These are phyloP conservation scores for Rhabdophis nuchalis DNA, from an alignment of 2,797 vertebrate genomes.

Conservation along the genomic window DNA sequence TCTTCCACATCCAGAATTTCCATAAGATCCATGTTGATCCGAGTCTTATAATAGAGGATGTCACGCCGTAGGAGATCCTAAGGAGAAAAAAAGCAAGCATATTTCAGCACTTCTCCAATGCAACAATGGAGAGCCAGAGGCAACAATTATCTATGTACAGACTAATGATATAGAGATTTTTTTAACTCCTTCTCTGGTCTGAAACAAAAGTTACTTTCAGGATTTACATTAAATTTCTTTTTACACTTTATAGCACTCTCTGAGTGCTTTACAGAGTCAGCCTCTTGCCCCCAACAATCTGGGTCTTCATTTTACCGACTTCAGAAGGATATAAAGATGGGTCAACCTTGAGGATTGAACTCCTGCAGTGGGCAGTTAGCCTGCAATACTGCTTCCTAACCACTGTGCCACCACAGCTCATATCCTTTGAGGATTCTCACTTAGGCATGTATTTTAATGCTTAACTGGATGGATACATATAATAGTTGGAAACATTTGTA, in stretches of 20 bases:
- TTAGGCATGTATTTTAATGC: neutral
- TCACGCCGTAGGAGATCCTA: slow-evolving; percentile 92
- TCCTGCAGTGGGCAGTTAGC: neutral
- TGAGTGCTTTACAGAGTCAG: neutral
- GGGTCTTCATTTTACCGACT: neutral
- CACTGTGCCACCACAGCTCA: neutral
- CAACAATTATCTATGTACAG: neutral
- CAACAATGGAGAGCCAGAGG: neutral
- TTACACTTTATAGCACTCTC: neutral
- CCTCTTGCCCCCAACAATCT: neutral
- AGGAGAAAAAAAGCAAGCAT: slow-evolving; percentile 7
- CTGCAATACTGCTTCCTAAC: neutral
- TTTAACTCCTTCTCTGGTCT: neutral
- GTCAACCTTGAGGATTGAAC: neutral
- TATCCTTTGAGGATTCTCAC: neutral
- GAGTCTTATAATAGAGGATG: slow-evolving; percentile 93
- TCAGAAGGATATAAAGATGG: neutral
- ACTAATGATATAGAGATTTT: neutral
- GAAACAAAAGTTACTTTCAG: neutral
- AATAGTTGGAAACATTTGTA: neutral
- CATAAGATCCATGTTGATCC: slow-evolving; percentile 88
- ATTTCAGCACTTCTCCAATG: neutral
- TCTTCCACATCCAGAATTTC: slow-evolving; percentile 87
- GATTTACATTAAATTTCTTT: neutral
- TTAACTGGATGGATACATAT: neutral